Percentiles rank a stretch among this genome's conserved stretches.
These are phyloP conservation scores for Rhabdophis nuchalis DNA, from an alignment of 2,797 vertebrate species.

Conservation along the genomic window DNA sequence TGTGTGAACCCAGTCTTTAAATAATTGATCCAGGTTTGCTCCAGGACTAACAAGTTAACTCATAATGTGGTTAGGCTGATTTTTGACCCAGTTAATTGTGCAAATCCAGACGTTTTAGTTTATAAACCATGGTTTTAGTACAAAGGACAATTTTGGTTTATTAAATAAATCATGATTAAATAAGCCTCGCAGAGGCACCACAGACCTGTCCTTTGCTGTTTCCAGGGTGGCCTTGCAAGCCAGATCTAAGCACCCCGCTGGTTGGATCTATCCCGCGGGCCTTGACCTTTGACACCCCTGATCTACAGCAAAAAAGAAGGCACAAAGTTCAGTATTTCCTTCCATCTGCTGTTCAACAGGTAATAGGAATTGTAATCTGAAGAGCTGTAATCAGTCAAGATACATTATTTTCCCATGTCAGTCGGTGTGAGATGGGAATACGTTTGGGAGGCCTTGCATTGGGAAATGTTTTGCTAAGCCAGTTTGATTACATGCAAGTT, in stretches of 20 bases:
- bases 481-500: not conserved
- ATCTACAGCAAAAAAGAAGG: too few species aligned
- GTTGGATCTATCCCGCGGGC: rapidly evolving
- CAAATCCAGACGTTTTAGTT: not conserved
- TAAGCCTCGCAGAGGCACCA: not conserved
- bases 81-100: not conserved
- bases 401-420: not conserved
- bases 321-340: too few species aligned
- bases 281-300: too few species aligned
- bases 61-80: too few species aligned
- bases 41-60: too few species aligned
- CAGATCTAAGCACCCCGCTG: too few species aligned
- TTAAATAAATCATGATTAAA: not conserved
- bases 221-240: too few species aligned
- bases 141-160: not conserved
- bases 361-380: not conserved
- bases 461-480: not conserved
- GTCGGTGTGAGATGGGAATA: not conserved
- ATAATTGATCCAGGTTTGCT: too few species aligned
- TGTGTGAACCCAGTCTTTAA: too few species aligned
- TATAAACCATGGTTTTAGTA: not conserved
- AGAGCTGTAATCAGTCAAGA: not conserved
- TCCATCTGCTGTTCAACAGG: not conserved
- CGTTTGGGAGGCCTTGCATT: not conserved
- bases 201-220: too few species aligned